These are phyloP conservation scores for Hozukius guyotensis DNA, from an alignment of 2,797 vertebrate genomes.

Conservation along the genomic window DNA sequence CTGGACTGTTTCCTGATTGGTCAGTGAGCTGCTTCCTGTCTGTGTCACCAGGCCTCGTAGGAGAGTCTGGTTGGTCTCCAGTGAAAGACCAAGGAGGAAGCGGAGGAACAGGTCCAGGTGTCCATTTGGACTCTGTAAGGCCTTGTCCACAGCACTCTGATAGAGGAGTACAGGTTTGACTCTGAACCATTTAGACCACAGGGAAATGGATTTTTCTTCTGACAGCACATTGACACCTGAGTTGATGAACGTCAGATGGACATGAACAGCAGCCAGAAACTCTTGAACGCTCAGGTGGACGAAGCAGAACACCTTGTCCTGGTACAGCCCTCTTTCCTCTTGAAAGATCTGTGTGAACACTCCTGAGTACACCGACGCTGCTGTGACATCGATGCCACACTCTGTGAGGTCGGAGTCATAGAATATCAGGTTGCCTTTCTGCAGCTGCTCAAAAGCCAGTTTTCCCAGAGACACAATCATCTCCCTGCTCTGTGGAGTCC, in stretches of 20 bases:
- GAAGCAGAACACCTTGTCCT: slow-evolving; percentile 40
- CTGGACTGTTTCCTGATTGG: background rate
- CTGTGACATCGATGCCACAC: slow-evolving; percentile 14
- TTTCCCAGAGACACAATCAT: slow-evolving; percentile 4
- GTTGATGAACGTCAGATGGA: slow-evolving; percentile 33
- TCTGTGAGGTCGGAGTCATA: slow-evolving; percentile 32
- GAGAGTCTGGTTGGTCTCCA: slow-evolving; percentile 8
- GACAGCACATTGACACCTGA: slow-evolving; percentile 31
- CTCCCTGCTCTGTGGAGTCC: background rate
- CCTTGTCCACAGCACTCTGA: slow-evolving; percentile 13
- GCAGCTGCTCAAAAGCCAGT: background rate
- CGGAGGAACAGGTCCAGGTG: slow-evolving; percentile 50
- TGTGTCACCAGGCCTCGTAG: slow-evolving; percentile 15
- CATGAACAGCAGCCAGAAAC: slow-evolving; percentile 56
- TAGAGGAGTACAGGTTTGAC: background rate
- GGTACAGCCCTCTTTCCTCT: slow-evolving; percentile 19
- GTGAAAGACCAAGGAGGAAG: slow-evolving; percentile 56
- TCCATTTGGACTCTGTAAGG: slow-evolving; percentile 45
- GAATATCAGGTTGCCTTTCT: slow-evolving; percentile 22
- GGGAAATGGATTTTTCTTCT: background rate
- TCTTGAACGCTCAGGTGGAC: slow-evolving; percentile 50
- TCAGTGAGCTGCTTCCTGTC: background rate
- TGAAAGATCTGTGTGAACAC: slow-evolving; percentile 51
- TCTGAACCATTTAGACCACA: background rate
- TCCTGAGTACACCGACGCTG: slow-evolving; percentile 27